Evolutionary conservation across 2,113 vertebrate genomes (phyloP).

Genomic region (Notarius quadriscutis): DNA sequence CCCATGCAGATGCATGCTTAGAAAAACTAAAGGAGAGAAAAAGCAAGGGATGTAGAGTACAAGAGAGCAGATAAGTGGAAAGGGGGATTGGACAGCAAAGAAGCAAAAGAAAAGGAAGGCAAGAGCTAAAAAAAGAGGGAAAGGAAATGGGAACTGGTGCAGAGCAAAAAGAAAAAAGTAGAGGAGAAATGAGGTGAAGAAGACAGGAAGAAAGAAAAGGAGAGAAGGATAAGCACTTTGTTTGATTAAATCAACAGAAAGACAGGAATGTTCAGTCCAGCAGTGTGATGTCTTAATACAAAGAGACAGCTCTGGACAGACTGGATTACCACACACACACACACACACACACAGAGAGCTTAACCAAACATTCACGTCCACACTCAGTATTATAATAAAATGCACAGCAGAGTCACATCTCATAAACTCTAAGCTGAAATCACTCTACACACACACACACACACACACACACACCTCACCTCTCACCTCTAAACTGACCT

Average conservation of each 20-base stretch:
- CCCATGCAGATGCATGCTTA: not conserved
- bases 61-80: not conserved
- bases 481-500: constrained; percentile 57
- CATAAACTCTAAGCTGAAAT: not conserved
- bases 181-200: not conserved
- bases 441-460: not conserved
- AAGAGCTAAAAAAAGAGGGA: not conserved
- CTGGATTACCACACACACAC: constrained; percentile 48
- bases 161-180: not conserved
- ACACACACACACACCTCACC: constrained; percentile 52
- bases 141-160: not conserved
- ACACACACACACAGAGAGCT: not conserved
- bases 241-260: constrained; percentile 55
- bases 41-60: not conserved
- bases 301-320: constrained; percentile 56
- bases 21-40: not conserved
- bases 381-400: not conserved
- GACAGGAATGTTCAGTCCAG: constrained; percentile 37
- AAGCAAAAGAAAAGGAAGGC: not conserved
- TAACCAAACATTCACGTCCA: too few species aligned
- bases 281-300: constrained; percentile 61
- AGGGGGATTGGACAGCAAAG: not conserved
- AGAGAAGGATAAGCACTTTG: not conserved
- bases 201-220: not conserved
- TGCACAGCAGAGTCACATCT: not conserved